Conservation (phyloP, 2,113 vertebrate genomes). For the Canis aureus region DNA sequence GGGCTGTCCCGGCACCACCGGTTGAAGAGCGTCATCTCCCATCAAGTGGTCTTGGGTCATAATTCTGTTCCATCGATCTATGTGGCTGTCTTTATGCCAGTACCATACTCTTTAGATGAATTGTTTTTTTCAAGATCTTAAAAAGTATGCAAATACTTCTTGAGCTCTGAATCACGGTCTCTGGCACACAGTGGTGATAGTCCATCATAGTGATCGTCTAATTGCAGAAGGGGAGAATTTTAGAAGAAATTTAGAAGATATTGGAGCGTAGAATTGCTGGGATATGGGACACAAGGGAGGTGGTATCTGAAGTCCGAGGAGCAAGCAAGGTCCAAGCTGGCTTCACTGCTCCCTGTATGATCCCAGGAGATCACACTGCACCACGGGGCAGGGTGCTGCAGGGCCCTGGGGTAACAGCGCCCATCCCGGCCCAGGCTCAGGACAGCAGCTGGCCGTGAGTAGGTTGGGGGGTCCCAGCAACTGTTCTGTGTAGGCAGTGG, state of each 20-base stretch:
- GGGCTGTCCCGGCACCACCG: neutral
- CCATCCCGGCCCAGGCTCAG: neutral
- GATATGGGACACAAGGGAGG: no score
- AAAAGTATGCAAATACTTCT: neutral
- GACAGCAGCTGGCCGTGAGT: neutral
- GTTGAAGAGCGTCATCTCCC: neutral
- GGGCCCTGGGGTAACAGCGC: fast-evolving
- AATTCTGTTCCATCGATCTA: neutral
- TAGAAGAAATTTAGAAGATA: neutral
- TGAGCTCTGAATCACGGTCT: neutral
- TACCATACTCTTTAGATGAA: neutral
- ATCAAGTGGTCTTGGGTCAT: neutral
- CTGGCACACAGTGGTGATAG: no score
- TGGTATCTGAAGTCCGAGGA: neutral
- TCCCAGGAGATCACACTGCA: neutral
- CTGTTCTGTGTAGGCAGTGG: neutral
- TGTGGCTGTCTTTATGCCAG: neutral
- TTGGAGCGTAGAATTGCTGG: neutral
- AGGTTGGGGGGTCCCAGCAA: neutral
- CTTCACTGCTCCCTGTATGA: fast-evolving
- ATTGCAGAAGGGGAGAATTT: neutral
- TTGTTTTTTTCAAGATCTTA: neutral
- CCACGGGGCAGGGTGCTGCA: neutral
- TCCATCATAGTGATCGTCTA: neutral
- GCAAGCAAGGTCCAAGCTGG: neutral